Evolutionary conservation across 2,888 invertebrate species (phyloP), one percentile per base, ranked within the genome.

Genomic region (Busseola fusca): DNA sequence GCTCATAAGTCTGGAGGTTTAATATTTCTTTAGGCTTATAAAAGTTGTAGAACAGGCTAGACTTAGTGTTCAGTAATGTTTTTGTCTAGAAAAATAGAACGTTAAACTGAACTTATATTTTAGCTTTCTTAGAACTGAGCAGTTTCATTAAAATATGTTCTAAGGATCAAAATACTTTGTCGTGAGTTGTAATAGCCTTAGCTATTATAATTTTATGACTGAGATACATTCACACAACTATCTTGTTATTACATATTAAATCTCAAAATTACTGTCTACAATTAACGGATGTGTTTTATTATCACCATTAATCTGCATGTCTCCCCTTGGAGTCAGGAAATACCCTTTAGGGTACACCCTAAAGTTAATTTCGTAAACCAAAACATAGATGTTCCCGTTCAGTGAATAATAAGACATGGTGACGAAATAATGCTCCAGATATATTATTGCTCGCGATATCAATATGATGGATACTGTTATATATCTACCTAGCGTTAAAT

Each of bases 391-490:
- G 89, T 92, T 89, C 86, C 82, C 88, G 88, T 87, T 91, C 89
- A 88, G 88, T 88, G 90, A 91, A 92, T 93, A 93, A 92, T 92
- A 91, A 91, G 92, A 93, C 90, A 91, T 87, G 87, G 91, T 91
- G 92, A 91, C 90, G 88, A 88, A 90, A 90, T 92, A 91, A 90
- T 90, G 87, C 87, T 87, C 86, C 85, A 86, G 88, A 84, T 87
- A 83, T 72, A 82, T 78, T 73, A 71, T 80, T 82, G 67, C 70
- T 71, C 16, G 81, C 85, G 85, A 87, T 87, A 90, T 89, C 87
- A 88, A 88, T 90, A 58, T 68, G 72, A 77, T 58, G 70, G 85
- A 87, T 86, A 89, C 87, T 86, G 58, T 40, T 74, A 58, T 63
- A 71, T 74, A 74, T 30, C 25, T 63, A 63, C 37, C 25, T 63